Base-by-base conservation (phyloP, 2,113 vertebrate species). In the Mesitornis unicolor region DNA sequence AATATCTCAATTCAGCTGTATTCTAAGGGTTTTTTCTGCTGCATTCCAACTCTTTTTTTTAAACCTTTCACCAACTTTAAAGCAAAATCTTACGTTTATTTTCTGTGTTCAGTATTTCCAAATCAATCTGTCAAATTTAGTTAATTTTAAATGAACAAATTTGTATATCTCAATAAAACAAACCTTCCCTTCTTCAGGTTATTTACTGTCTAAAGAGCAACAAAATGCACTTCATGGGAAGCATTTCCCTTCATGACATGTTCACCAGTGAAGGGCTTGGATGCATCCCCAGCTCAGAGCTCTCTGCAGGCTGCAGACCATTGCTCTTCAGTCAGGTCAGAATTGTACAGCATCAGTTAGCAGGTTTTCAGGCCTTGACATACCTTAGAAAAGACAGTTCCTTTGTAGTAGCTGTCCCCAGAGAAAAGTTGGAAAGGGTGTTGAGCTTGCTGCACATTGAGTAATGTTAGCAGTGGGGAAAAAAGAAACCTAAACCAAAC, bases 341-440 rank as follows among this genome's bases (percentile, higher is more conserved):
- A 87, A 90, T 42, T 65, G 42, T 47, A 71, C 74, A 67, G 64
- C 87, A 80, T n/a, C 79, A 71, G 42, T 92, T 75, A 71, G 43
- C 36, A 64, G 70, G 68, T 90, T 89, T 95, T 90, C 76, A 80
- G 82, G 69, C 57, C 91, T 79, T 91, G 89, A 75, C 68, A 63
- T 69, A 86, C 56, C 90, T 81, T 24, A 59, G 92, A 89, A 87
- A 86, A 94, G 93, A 95, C 87, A 94, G 51, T 60, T 26, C 60
- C 65, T 98, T 98, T 98, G 96, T 96, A 96, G 92, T 60, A 69
- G 87, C 48, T 71, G 69, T 96, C 84, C 73, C 95, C 60, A 79
- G 74, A 91, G 96, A 95, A 64, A 88, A 75, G 63, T 83, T 93
- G 89, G 94, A 96, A 97, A 96, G 63, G 87, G 84, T 95, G 85